Evolutionary conservation across 2,888 invertebrate species (phyloP).

Genomic region (Caenorhabditis panamensis): DNA sequence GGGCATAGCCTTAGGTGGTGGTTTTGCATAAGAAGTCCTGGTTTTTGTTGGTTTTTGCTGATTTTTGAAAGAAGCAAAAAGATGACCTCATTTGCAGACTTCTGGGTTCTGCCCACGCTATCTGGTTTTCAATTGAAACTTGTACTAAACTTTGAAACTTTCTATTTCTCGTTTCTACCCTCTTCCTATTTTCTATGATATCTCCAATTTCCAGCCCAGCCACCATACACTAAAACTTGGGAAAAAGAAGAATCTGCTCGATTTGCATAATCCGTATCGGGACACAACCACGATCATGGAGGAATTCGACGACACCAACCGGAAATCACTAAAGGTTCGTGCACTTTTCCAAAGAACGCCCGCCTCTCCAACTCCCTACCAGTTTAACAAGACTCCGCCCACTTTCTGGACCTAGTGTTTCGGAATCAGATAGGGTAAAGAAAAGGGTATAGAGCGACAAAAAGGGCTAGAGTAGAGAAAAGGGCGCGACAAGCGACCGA

Average conservation of each 20-base stretch:
- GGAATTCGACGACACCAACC: slow-evolving; percentile 57
- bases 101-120: too few relatives aligned
- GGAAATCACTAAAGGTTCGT: slow-evolving; percentile 59
- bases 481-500: slow-evolving; percentile 10
- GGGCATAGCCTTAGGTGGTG: too few relatives aligned
- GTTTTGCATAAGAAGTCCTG: too few relatives aligned
- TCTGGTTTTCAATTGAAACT: too few relatives aligned
- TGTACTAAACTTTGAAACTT: not conserved
- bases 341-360: not conserved
- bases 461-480: slow-evolving; percentile 12
- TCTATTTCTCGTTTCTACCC: too few relatives aligned
- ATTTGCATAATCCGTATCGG: slow-evolving; percentile 52
- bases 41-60: too few relatives aligned
- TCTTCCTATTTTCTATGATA: too few relatives aligned
- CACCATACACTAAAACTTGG: slow-evolving; percentile 37
- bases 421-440: slow-evolving; percentile 29
- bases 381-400: slow-evolving; percentile 25
- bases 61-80: too few relatives aligned
- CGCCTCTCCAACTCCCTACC: slow-evolving; percentile 2
- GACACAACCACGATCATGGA: slow-evolving; percentile 33
- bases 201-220: slow-evolving; percentile 19
- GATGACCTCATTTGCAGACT: too few relatives aligned
- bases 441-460: not conserved
- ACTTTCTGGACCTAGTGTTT: slow-evolving; percentile 8
- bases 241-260: not conserved